Percentiles rank a stretch among this genome's conserved stretches.
Evolutionary conservation across 2,797 vertebrate species (phyloP).

Genomic region (Gymnoscopelus braueri): DNA sequence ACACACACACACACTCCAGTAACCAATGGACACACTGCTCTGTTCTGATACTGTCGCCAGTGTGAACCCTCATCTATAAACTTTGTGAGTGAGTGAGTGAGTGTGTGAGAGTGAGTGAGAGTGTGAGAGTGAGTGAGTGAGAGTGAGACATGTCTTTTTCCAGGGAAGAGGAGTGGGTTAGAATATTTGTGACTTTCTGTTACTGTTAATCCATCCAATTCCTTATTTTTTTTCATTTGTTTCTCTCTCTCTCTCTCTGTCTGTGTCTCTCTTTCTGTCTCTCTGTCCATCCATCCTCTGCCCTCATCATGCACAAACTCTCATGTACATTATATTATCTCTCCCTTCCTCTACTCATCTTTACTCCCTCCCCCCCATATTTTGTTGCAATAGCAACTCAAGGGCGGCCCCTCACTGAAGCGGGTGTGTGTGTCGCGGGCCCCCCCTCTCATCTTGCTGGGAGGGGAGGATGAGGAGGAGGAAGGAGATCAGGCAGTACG

Average conservation of each 20-base stretch:
- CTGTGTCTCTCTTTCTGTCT: slow-evolving; percentile 8
- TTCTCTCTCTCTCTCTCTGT: slow-evolving; percentile 27
- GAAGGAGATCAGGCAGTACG: slow-evolving; percentile 86
- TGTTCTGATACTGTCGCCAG: background rate
- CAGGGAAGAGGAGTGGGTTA: background rate
- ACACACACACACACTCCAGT: too few species aligned
- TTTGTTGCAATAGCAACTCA: slow-evolving; percentile 77
- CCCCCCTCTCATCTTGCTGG: slow-evolving; percentile 81
- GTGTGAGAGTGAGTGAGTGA: slow-evolving; percentile 8
- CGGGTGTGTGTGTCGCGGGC: slow-evolving; percentile 70
- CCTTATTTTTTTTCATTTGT: background rate
- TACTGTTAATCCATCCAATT: slow-evolving; percentile 7
- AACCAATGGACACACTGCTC: too few species aligned
- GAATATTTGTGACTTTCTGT: background rate
- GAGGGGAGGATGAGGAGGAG: slow-evolving; percentile 78
- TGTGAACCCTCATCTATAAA: background rate
- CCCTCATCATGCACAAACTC: slow-evolving; percentile 3
- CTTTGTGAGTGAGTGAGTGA: background rate
- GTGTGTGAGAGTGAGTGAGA: slow-evolving; percentile 7
- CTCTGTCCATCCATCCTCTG: background rate
- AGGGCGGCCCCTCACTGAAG: slow-evolving; percentile 70
- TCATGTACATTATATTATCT: background rate
- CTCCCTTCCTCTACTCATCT: slow-evolving; percentile 5
- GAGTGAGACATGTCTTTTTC: background rate
- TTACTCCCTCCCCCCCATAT: slow-evolving; percentile 26